Evolutionary conservation across 2,113 vertebrate species (phyloP), one percentile per base, ranked within the genome.

Genomic region (Ranitomeya variabilis): DNA sequence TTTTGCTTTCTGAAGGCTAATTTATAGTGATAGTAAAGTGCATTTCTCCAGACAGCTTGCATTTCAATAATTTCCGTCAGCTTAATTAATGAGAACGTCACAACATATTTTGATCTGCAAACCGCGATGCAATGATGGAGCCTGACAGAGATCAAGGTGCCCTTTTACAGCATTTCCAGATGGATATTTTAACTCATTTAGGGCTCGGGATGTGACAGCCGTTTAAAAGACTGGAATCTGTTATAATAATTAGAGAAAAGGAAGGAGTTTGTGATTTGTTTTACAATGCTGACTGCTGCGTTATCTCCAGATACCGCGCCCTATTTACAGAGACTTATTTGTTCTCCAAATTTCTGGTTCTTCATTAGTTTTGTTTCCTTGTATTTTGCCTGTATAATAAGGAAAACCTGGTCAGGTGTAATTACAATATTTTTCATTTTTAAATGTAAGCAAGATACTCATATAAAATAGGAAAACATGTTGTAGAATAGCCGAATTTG

Each of bases 41-140:
- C 86, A 87, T 82, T 74, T 74, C 62, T 18, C 52, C 13, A 73
- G 76, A 87, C 76, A 87, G 86, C 79, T 82, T 82, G 86, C 67
- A 82, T 88, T 73, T 88, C 79, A 88, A 88, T 88, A 82, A 73
- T 88, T 88, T 88, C 79, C 79, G 59, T 82, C n/a, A 71, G 64
- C 55, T 88, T 88, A 88, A 88, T 88, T 88, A 88, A 88, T 88
- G 79, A 82, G 79, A 88, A 55, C 74, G 86, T 88, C 86, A 82
- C 31, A 82, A 82, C 66, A 88, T 69, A 88, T 88, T 88, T 82
- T 88, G 86, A 88, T 82, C 86, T 73, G 67, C 86, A 88, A 82
- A 88, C 21, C 45, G 78, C 37, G 55, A 52, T 52, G 54, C 54
- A 62, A 57, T 82, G 86, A 88, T 88, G 57, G 78, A 73, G 66